Evolutionary conservation across 2,113 vertebrate species (phyloP), one percentile per base, ranked within the genome.

Genomic region (Podarcis cretensis): DNA sequence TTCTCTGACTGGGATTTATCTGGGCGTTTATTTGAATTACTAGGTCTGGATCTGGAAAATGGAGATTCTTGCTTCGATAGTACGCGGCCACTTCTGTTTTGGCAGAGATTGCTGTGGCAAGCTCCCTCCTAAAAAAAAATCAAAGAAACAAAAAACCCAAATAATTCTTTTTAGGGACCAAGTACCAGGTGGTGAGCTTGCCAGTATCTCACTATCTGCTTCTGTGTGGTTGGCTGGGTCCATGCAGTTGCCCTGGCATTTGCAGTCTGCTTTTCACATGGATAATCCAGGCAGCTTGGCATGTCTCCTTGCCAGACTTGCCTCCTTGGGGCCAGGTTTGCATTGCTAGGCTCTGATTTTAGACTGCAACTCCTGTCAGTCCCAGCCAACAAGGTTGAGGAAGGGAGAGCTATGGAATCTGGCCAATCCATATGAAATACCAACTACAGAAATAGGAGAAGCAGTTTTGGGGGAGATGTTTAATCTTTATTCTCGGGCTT

Each of bases 51-150:
- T 66, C 57, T 20, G 35, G 5, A 73, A 37, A 80, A 75, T 83
- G 8, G 69, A 27, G 75, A 71, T 13, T 78, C 40, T 92, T 90
- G 82, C 78, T 94, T 59, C 75, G 86, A 3, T 78, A 43, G n/a
- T n/a, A 89, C 82, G 59, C 76, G 71, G 83, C 85, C 87, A 18
- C 71, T 86, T 69, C 87, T 57, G 54, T 59, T 48, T 27, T 13
- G 85, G 66, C 43, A 43, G 84, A 81, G 83, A 90, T 25, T 63
- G 27, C 30, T 65, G 18, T 59, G 75, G 43, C 77, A 78, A n/a
- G 13, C 43, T 68, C 63, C 25, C 30, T 57, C 63, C 43, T 27
- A 27, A 43, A 80, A 43, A 8, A 23, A 37, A 81, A 35, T 2
- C 65, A 71, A 57, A 7, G 57, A 23, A 5, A 75, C 16, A 59